Evolutionary conservation across 2,888 invertebrate genomes (phyloP), one percentile per base, ranked within the genome.

Genomic region (Elgonia sp.): DNA sequence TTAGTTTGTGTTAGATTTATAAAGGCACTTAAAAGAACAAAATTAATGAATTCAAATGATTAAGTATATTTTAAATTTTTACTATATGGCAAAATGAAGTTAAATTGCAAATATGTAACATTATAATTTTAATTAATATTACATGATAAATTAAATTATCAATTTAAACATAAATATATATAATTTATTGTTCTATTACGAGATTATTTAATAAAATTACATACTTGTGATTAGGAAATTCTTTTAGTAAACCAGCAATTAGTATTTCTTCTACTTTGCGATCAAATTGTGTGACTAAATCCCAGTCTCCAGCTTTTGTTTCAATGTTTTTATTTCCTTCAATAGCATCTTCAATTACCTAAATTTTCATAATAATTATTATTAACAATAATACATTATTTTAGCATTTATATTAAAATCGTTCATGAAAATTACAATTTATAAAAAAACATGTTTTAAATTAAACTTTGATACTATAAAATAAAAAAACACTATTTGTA

Each of bases 261-360:
- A 98, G 95, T 89, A 97, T 95, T 88, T 96, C 96, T 94, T 98
- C 98, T 8, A 98, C 97, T 92, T 96, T 96, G 92, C 96, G 95
- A 93, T 98, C 98, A 88, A 97, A 97, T 92, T 97, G 96, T 3
- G 98, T 98, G 8, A 98, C 98, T 42, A 98, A 95, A 95, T 98
- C 98, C 93, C 96, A 96, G 89, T 96, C 96, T 72, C 95, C 95
- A 7, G 95, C 95, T 94, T 97, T 97, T 5, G 95, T 95, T 90
- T 96, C 95, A 12, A 96, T 91, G 42, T 85, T 90, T 83, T 93
- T 92, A 29, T 88, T 89, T 6, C 91, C 92, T 76, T 92, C 89
- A 57, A 94, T 92, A 0, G 93, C 93, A 5, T 93, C 92, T 62
- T 91, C 90, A 55, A 94, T 93, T 6, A 93, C 87, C 93, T 93